Base-by-base conservation (phyloP, 2,113 vertebrate species). In the Rhadina sibilatrix region DNA sequence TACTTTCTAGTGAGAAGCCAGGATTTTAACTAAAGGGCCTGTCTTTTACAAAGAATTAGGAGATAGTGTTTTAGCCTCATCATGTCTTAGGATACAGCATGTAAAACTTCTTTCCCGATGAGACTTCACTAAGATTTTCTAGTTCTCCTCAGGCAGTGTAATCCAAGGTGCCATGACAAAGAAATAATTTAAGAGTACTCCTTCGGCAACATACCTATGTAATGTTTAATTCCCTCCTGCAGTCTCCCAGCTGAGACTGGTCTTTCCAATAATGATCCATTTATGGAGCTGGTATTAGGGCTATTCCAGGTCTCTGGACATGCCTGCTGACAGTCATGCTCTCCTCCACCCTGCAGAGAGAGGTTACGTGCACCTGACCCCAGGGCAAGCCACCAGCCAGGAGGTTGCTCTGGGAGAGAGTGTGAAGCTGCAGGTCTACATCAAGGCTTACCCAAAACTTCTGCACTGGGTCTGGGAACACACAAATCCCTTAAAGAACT, bases 361-460 rank as follows among this genome's bases (percentile, higher is more conserved):
- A 46, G 98, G 98, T 40, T 99, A 98, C 38, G 70, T 99, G 78
- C 90, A 97, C 57, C 89, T 99, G 79, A 97, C 89, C 59, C 98
- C 99, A 12, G 93, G 96, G 59, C 91, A 98, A 78, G 97, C 86
- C 76, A 97, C 97, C 38, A 96, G 79, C 5, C 96, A 98, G n/a
- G 97, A 98, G 56, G 97, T 98, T 69, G 95, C 94, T 1, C 80
- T 98, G 78, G 99, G 98, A 31, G 97, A 98, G 15, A 98, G 96
- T 76, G 93, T 99, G 79, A 60, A 97, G 59, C 97, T 99, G 44
- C 91, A 60, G 4, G 98, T 99, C 40, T 60, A 94, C 22, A 96
- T 99, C 23, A 98, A 99, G 49, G 98, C 99, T 22, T 99, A 99
- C 59, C 99, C 99, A 9, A 72, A 83, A 50, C 98, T 99, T 40